A percentile compares a stretch with the other conserved stretches of the same genome.
Evolutionary conservation across 2,888 invertebrate genomes (phyloP).

Genomic region (Crepidodera aurea): DNA sequence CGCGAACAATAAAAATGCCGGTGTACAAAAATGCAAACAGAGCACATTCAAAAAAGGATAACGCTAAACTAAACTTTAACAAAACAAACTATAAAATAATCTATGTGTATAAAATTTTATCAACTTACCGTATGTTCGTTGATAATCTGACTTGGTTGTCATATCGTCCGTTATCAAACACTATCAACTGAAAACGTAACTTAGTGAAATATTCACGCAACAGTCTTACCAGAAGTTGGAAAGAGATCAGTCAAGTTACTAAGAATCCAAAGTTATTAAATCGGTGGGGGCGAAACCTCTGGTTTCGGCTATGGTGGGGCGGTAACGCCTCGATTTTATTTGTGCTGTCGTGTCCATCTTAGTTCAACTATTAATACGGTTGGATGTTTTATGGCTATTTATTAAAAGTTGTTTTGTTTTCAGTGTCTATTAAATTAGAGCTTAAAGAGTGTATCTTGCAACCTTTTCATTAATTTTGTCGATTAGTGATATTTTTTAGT

Average conservation of each 20-base stretch:
- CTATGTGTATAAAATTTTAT: conserved; percentile 59
- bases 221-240: conserved; percentile 34
- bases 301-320: conserved; percentile 44
- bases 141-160: conserved; percentile 60
- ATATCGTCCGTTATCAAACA: conserved; percentile 58
- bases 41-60: conserved; percentile 26
- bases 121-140: conserved; percentile 60
- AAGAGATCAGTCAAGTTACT: conserved; percentile 39
- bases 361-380: conserved; percentile 31
- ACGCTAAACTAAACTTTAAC: conserved; percentile 37
- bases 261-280: conserved; percentile 35
- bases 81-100: conserved; percentile 55
- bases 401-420: conserved; percentile 1
- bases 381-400: conserved; percentile 8
- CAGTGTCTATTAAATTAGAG: too few relatives aligned
- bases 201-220: conserved; percentile 24
- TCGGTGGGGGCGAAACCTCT: conserved; percentile 40
- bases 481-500: too few relatives aligned
- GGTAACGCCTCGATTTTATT: conserved; percentile 53
- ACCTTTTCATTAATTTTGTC: too few relatives aligned
- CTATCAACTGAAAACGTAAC: conserved; percentile 52
- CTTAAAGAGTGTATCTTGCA: too few relatives aligned
- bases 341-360: conserved; percentile 42
- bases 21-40: conserved; percentile 14
- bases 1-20: conserved; percentile 22